Evolutionary conservation across 2,113 vertebrate genomes (phyloP), one percentile per base, ranked within the genome.

Genomic region (Pseudopipra pipra): DNA sequence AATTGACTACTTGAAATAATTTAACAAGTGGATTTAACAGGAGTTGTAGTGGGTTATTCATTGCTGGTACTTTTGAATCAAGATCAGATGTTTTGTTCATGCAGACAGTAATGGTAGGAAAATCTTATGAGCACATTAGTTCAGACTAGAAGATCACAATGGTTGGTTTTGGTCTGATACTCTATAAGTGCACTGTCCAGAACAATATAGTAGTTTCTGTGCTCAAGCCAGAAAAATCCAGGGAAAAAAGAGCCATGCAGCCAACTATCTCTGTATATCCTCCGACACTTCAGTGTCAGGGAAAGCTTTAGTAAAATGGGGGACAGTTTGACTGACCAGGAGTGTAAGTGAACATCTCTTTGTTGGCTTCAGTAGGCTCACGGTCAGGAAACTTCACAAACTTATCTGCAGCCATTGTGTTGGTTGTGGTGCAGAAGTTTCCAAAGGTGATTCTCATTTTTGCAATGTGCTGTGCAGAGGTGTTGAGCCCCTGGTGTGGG

Each of bases 1-100:
- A 70, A 68, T 23, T 83, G 55, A 74, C 63, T 62, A 46, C 30
- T 73, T 86, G 25, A 95, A 95, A 86, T 72, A 77, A 55, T 88
- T 92, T 80, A 55, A 37, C 25, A 74, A 47, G 47, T n/a, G 14
- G 37, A 52, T 93, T 95, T 91, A 89, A 47, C 41, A 73, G 61
- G 59, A 74, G 23, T 65, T 84, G 5, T 37, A 44, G 44, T 37
- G 28, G 6, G 14, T 6, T 90, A 94, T 94, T 87, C 75, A 71
- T 77, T 80, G 61, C 76, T 89, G 39, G 30, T 61, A 46, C 49
- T 89, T 93, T 44, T 49, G 90, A 81, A 89, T 92, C 31, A 51
- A 85, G 73, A 76, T 92, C 44, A 76, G 79, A 72, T 72, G 8
- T 66, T 66, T 80, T 61, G 33, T 72, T 89, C 18, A 30, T 10